phyloP scores from a whole-genome alignment of 2,888 invertebrate genomes.

The Eupeodes luniger region DNA sequence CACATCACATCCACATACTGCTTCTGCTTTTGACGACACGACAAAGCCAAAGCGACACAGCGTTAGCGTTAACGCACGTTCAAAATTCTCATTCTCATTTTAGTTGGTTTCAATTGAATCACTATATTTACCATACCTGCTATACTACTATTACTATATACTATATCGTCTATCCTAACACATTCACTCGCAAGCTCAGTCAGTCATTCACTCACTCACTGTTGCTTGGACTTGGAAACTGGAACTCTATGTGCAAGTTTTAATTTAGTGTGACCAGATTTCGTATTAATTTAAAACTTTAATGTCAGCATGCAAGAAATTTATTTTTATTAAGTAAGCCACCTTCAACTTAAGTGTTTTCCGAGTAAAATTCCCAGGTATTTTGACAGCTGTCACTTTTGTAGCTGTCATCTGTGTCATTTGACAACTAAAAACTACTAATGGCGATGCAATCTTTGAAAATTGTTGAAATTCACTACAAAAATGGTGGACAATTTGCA shows the following conservation, averaged over 20 bases:
- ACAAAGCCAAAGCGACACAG: too few species aligned
- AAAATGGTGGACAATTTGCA: too few species aligned
- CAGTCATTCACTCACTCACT: conserved; percentile 3
- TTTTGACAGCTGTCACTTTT: too few species aligned
- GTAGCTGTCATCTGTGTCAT: too few species aligned
- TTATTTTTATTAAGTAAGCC: too few species aligned
- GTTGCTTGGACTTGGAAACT: neutral
- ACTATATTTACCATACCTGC: conserved; percentile 44
- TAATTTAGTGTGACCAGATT: conserved; percentile 18
- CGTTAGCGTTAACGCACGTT: conserved; percentile 46
- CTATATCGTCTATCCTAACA: neutral
- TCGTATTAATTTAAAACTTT: neutral
- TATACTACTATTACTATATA: too few species aligned
- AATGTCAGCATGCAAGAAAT: too few species aligned
- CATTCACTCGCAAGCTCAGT: neutral
- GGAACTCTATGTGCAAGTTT: neutral
- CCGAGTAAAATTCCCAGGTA: too few species aligned
- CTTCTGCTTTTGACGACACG: conserved; percentile 36
- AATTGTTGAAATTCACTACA: too few species aligned
- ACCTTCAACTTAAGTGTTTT: too few species aligned
- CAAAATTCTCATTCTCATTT: conserved; percentile 56
- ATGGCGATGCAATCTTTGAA: too few species aligned
- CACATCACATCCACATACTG: conserved; percentile 40
- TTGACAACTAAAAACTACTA: too few species aligned
- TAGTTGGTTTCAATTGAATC: conserved; percentile 56